These are phyloP conservation scores for Dendronephthya gigantea DNA, from an alignment of 64 coral and sea anemone species.

Conservation along the genomic window DNA sequence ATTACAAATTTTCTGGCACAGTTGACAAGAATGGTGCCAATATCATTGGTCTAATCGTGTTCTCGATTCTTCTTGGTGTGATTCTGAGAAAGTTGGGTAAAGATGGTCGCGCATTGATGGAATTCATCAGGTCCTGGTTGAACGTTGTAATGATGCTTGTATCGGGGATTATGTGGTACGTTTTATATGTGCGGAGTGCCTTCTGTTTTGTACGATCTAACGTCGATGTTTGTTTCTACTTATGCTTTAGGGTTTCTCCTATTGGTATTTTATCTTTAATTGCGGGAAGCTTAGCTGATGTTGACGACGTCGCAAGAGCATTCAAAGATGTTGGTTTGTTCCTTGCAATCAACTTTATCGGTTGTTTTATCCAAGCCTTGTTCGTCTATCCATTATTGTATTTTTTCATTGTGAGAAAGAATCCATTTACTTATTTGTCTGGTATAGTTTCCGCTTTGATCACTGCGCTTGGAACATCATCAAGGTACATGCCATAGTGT, in stretches of 20 bases:
- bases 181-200: background rate
- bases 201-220: no score
- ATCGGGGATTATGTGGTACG: background rate
- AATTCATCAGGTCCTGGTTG: background rate
- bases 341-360: conserved; percentile 35
- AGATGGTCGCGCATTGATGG: background rate
- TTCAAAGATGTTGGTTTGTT: conserved; percentile 46
- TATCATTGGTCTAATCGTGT: background rate
- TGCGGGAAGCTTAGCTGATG: conserved; percentile 52
- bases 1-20: background rate
- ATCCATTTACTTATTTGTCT: conserved; percentile 52
- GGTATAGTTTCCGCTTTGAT: conserved; percentile 54
- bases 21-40: background rate
- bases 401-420: conserved; percentile 52
- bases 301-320: conserved; percentile 36
- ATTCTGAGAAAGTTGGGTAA: background rate
- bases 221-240: no score
- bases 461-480: conserved; percentile 64
- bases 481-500: conserved; percentile 42
- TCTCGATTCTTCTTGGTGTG: background rate
- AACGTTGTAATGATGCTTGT: background rate
- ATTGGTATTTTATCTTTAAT: conserved; percentile 74
- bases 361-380: conserved; percentile 43
- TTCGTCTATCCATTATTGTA: conserved; percentile 51
- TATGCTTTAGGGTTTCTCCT: conserved; percentile 55